These are phyloP conservation scores for Brachyhypopomus occidentalis DNA, from an alignment of 2,113 vertebrate genomes.

Conservation along the genomic window DNA sequence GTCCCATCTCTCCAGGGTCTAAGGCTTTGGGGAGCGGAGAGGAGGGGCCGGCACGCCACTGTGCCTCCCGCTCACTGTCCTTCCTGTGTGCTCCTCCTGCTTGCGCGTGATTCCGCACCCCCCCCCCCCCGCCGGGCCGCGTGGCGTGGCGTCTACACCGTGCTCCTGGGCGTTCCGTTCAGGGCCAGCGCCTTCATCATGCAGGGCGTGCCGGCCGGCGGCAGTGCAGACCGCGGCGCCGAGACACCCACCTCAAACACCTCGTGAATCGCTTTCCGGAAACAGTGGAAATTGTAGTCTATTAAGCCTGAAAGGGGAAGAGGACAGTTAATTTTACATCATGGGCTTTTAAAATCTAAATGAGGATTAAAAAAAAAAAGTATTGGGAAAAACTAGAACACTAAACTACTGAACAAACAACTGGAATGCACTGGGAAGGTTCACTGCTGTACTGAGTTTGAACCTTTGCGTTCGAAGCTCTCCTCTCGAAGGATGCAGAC, in stretches of 20 bases:
- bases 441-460: not conserved
- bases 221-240: constrained; percentile 79
- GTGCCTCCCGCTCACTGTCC: constrained; percentile 44
- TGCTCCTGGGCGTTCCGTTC: constrained; percentile 91
- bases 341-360: not conserved
- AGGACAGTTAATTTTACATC: not conserved
- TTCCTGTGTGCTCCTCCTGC: constrained; percentile 40
- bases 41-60: constrained; percentile 53
- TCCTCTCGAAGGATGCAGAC: constrained; percentile 99
- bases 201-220: constrained; percentile 81
- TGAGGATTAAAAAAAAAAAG: not conserved
- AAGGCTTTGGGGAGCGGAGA: constrained; percentile 61
- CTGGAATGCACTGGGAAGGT: not conserved
- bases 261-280: constrained; percentile 99
- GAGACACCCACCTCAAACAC: constrained; percentile 96
- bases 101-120: constrained; percentile 40
- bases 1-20: constrained; percentile 49
- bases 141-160: constrained; percentile 75
- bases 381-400: not conserved
- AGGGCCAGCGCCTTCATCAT: constrained; percentile 89
- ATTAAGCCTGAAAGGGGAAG: constrained; percentile 84
- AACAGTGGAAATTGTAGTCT: constrained; percentile 99
- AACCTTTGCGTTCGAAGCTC: constrained; percentile 99
- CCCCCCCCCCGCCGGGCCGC: constrained; percentile 37
- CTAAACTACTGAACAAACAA: not conserved